phyloP scores from a whole-genome alignment of 2,113 vertebrate species.

The Datnioides undecimradiatus region DNA sequence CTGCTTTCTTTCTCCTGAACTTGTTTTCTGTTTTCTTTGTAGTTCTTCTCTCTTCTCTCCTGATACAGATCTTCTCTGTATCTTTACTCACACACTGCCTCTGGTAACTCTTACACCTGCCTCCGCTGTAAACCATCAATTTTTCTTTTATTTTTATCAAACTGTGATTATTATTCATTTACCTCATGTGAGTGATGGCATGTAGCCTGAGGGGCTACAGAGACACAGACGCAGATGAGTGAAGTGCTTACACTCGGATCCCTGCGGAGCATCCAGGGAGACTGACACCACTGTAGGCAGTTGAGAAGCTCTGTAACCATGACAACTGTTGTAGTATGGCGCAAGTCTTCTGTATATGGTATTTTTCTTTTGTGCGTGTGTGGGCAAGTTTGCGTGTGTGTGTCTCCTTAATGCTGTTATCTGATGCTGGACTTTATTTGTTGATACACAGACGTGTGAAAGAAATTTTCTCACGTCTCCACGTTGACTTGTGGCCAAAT shows the following conservation, averaged over 20 bases:
- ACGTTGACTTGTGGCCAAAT: conserved; percentile 17
- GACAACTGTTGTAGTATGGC: conserved; percentile 75
- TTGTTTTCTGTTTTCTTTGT: conserved; percentile 10
- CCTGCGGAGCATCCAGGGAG: conserved; percentile 50
- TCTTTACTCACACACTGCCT: background rate
- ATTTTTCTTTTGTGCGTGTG: conserved; percentile 18
- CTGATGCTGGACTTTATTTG: conserved; percentile 37
- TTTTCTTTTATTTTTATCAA: background rate
- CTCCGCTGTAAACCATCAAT: background rate
- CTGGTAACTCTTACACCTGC: background rate
- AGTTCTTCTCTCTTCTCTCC: background rate
- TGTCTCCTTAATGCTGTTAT: background rate
- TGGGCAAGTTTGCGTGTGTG: conserved; percentile 5
- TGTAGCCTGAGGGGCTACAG: conserved; percentile 44
- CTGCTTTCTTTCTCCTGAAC: background rate
- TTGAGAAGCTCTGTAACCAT: conserved; percentile 73
- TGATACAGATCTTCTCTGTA: background rate
- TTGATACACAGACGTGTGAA: conserved; percentile 1
- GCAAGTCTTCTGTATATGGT: conserved; percentile 35
- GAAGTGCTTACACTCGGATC: conserved; percentile 49
- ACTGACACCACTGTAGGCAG: conserved; percentile 54
- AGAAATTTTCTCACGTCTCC: conserved; percentile 25
- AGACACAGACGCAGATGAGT: conserved; percentile 46
- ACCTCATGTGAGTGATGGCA: conserved; percentile 40
- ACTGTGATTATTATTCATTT: conserved; percentile 44